These are phyloP conservation scores for Psammodynastes pulverulentus DNA, from an alignment of 2,113 vertebrate species.

Conservation along the genomic window DNA sequence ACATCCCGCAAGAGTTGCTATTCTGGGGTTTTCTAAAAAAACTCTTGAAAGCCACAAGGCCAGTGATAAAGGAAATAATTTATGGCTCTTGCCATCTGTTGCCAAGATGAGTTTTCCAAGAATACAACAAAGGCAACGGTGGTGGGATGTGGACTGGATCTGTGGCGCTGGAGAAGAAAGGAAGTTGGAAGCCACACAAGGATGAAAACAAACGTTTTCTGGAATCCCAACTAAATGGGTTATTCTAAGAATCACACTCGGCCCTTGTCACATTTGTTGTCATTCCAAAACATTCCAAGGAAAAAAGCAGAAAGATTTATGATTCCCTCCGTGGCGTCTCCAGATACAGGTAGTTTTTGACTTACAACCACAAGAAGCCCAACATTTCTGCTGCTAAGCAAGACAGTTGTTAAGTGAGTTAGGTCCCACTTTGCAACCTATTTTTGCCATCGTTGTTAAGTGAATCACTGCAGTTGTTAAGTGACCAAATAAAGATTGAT, in stretches of 20 bases:
- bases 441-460: too few relatives aligned
- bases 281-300: neutral
- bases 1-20: slow-evolving; percentile 4
- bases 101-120: slow-evolving; percentile 6
- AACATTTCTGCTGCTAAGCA: too few relatives aligned
- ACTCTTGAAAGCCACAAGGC: slow-evolving; percentile 8
- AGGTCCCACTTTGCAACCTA: too few relatives aligned
- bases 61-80: slow-evolving; percentile 8
- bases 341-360: too few relatives aligned
- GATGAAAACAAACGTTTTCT: neutral
- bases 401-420: too few relatives aligned
- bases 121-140: neutral
- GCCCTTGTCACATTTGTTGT: neutral
- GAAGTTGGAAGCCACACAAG: neutral
- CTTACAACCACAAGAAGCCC: too few relatives aligned
- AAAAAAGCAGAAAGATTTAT: neutral
- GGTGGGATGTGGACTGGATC: neutral
- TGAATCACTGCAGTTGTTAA: too few relatives aligned
- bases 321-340: neutral
- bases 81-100: slow-evolving; percentile 9
- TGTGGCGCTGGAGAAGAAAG: neutral
- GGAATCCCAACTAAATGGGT: neutral
- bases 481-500: neutral
- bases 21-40: neutral
- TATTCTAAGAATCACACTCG: neutral